phyloP scores from a whole-genome alignment of 2,113 vertebrate genomes.

The Ictalurus furcatus region DNA sequence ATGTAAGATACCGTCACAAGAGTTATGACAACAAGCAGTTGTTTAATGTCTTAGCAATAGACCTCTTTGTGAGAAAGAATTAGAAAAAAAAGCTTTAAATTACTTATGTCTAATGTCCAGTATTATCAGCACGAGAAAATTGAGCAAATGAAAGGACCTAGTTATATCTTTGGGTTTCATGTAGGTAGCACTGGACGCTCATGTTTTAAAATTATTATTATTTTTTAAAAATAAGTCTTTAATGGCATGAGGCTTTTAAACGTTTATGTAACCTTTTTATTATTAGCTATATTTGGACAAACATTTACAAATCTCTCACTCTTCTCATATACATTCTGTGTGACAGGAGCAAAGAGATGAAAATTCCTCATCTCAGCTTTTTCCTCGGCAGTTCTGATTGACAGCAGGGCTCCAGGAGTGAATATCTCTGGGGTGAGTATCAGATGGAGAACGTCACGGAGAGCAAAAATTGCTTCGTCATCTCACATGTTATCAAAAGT shows the following conservation, averaged over 20 bases:
- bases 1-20: not conserved
- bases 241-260: not conserved
- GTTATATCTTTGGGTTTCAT: not conserved
- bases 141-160: not conserved
- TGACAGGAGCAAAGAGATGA: constrained; percentile 48
- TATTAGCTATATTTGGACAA: not conserved
- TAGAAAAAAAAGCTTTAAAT: not conserved
- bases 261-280: not conserved
- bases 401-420: constrained; percentile 70
- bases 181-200: not conserved
- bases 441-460: constrained; percentile 63
- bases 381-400: constrained; percentile 60
- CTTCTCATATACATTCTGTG: not conserved
- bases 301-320: not conserved
- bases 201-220: not conserved
- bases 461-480: constrained; percentile 73
- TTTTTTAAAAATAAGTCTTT: not conserved
- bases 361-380: constrained; percentile 60
- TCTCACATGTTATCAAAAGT: constrained; percentile 62
- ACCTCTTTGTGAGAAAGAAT: constrained; percentile 10
- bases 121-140: constrained; percentile 3
- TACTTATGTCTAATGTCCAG: not conserved
- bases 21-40: not conserved
- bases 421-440: constrained; percentile 54
- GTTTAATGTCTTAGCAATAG: constrained; percentile 5